Percentiles rank a stretch among this genome's conserved stretches.
phyloP scores from a whole-genome alignment of 2,113 vertebrate genomes.

The Pavo muticus region DNA sequence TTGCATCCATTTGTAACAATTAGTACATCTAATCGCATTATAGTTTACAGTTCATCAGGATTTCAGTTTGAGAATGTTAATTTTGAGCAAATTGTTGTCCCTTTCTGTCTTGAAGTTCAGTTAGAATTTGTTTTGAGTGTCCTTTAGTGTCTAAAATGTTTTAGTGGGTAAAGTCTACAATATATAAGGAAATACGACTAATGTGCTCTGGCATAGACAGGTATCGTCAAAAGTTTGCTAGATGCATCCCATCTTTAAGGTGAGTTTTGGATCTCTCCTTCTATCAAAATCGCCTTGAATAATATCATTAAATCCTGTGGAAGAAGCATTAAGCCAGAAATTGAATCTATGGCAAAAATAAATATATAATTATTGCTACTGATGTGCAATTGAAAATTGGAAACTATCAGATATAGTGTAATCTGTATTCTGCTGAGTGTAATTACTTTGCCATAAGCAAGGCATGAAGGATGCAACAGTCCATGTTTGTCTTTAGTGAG shows the following conservation, averaged over 20 bases:
- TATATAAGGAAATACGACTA: neutral
- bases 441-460: neutral
- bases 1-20: neutral
- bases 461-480: neutral
- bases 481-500: neutral
- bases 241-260: neutral
- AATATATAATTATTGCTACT: neutral
- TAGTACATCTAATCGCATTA: neutral
- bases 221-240: neutral
- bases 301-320: neutral
- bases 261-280: neutral
- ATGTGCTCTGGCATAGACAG: neutral
- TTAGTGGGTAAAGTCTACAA: neutral
- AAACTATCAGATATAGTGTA: neutral
- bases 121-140: neutral
- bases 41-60: neutral
- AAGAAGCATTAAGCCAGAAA: neutral
- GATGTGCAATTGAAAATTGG: neutral
- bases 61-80: neutral
- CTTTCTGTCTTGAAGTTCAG: neutral
- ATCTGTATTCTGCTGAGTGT: neutral
- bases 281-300: neutral
- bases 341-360: neutral
- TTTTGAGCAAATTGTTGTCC: neutral
- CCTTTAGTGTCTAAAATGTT: neutral